phyloP scores from a whole-genome alignment of 2,888 invertebrate genomes.

The Oligia latruncula region DNA sequence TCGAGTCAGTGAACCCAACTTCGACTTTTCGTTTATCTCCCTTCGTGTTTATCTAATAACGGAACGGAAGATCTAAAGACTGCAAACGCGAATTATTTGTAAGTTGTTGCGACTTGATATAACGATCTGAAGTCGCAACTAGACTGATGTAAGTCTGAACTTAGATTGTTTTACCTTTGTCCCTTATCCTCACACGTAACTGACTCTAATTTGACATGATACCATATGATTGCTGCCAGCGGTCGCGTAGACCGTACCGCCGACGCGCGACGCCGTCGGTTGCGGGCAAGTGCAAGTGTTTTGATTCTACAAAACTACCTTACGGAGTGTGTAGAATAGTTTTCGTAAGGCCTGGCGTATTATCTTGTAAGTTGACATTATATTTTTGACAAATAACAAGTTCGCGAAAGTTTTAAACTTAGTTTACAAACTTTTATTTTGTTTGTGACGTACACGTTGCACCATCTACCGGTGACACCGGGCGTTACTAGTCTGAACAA shows the following conservation, averaged over 20 bases:
- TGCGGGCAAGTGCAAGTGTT: constrained; percentile 43
- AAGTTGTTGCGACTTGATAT: constrained; percentile 66
- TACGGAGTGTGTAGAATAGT: constrained; percentile 37
- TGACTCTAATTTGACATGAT: constrained; percentile 55
- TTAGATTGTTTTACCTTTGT: constrained; percentile 61
- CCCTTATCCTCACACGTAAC: constrained; percentile 56
- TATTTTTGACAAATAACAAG: constrained; percentile 13
- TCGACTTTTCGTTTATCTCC: constrained; percentile 65
- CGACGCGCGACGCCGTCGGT: constrained; percentile 17
- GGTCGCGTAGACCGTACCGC: constrained; percentile 23
- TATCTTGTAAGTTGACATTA: neutral
- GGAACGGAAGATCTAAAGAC: constrained; percentile 66
- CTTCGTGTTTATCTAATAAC: constrained; percentile 63
- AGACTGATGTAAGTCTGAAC: constrained; percentile 85
- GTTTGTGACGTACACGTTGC: constrained; percentile 16
- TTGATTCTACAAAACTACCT: constrained; percentile 52
- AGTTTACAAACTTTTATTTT: constrained; percentile 40
- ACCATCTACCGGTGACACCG: constrained; percentile 38
- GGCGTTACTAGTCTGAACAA: constrained; percentile 53
- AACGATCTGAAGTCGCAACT: constrained; percentile 69
- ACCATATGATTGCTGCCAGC: constrained; percentile 26
- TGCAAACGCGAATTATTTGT: constrained; percentile 64
- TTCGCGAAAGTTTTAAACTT: constrained; percentile 16
- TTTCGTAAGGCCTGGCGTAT: constrained; percentile 39
- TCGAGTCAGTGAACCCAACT: constrained; percentile 62